Percentiles rank a stretch among this genome's conserved stretches.
phyloP scores from a whole-genome alignment of 2,888 invertebrate species.

The Agrotis segetum region DNA sequence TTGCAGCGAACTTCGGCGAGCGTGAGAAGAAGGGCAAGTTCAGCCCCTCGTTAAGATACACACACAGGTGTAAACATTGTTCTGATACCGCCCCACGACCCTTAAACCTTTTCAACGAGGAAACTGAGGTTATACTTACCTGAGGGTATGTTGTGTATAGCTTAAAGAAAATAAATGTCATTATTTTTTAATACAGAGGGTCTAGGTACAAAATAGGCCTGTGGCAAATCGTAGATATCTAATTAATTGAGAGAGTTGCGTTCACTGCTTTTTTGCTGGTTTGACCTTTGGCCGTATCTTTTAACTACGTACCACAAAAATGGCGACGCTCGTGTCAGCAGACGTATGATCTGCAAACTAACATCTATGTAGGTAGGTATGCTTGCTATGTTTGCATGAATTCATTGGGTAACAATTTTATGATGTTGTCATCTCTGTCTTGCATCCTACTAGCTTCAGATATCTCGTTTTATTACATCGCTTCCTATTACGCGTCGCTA shows the following conservation, averaged over 20 bases:
- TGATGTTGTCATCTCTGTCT: conserved; percentile 55
- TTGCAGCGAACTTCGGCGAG: conserved; percentile 55
- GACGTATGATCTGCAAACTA: conserved; percentile 18
- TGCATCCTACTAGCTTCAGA: conserved; percentile 33
- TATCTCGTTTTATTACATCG: conserved; percentile 64
- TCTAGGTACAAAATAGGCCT: background rate
- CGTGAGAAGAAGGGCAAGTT: conserved; percentile 79
- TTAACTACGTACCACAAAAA: conserved; percentile 5
- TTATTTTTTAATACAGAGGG: conserved; percentile 19
- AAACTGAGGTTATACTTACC: conserved; percentile 48
- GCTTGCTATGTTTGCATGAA: conserved; percentile 21
- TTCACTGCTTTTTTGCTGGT: background rate
- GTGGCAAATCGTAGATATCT: background rate
- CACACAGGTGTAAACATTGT: conserved; percentile 77
- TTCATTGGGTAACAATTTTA: conserved; percentile 30
- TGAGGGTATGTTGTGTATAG: conserved; percentile 32
- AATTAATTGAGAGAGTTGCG: background rate
- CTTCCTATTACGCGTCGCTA: conserved; percentile 68
- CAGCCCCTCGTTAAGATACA: conserved; percentile 75
- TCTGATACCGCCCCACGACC: conserved; percentile 70
- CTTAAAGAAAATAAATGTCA: conserved; percentile 42
- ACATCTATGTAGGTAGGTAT: background rate
- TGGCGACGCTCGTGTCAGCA: background rate
- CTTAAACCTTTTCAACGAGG: conserved; percentile 59
- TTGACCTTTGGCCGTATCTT: background rate